Percentiles rank a stretch among this genome's conserved stretches.
These are phyloP conservation scores for Echinometra lucunter DNA, from an alignment of 53 echinoderm and acorn worm species.

Conservation along the genomic window DNA sequence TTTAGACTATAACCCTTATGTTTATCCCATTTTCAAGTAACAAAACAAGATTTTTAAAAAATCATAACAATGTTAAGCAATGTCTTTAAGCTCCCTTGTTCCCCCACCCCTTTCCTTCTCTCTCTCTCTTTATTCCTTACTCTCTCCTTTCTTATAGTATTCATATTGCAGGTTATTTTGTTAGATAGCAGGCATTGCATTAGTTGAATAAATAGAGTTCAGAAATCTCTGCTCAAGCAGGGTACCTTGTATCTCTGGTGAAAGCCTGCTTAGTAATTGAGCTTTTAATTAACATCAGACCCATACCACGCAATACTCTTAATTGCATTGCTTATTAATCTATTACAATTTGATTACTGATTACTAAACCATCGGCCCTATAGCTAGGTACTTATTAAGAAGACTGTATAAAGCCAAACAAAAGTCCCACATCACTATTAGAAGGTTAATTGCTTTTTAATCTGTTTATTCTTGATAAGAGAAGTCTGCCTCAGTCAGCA, in stretches of 20 bases:
- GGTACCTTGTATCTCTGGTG: neutral
- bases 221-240: neutral
- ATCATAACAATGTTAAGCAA: no score
- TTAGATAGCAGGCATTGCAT: neutral
- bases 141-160: neutral
- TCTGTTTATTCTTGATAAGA: constrained; percentile 53
- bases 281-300: constrained; percentile 12
- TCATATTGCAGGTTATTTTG: neutral
- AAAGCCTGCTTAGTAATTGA: neutral
- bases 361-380: neutral
- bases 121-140: neutral
- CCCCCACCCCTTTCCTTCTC: neutral
- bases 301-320: constrained; percentile 1
- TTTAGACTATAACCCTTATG: no score
- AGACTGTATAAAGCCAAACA: neutral
- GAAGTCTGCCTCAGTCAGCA: neutral
- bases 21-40: no score
- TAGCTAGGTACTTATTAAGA: neutral
- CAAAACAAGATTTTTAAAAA: no score
- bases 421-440: constrained; percentile 16
- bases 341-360: constrained; percentile 23
- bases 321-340: constrained; percentile 32
- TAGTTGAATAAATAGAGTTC: neutral
- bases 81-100: neutral
- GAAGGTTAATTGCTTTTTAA: constrained; percentile 58